phyloP scores from a whole-genome alignment of 2,797 vertebrate species.

The Syncerus caffer region DNA sequence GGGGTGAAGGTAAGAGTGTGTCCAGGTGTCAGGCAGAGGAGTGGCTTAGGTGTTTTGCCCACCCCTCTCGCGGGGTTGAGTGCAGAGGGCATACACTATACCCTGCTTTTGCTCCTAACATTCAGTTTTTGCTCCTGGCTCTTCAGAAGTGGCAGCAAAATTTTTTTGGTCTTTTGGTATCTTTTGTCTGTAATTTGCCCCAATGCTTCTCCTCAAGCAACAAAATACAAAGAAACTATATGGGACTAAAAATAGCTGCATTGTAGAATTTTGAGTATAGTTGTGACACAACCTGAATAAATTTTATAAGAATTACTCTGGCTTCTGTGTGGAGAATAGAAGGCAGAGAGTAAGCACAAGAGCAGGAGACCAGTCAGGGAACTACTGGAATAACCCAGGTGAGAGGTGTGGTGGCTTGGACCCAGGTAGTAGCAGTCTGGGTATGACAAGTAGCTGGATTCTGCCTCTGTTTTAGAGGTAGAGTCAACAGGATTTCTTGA shows the following conservation, averaged over 20 bases:
- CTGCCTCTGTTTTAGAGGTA: background rate
- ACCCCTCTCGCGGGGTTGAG: background rate
- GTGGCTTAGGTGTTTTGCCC: background rate
- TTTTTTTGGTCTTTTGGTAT: background rate
- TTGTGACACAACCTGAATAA: background rate
- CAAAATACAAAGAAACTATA: background rate
- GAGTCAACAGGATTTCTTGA: background rate
- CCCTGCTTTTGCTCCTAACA: background rate
- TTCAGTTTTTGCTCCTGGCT: background rate
- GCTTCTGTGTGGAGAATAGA: background rate
- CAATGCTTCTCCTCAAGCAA: background rate
- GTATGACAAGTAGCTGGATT: background rate
- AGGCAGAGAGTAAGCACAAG: background rate
- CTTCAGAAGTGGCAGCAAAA: background rate
- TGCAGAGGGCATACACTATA: background rate
- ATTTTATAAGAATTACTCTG: background rate
- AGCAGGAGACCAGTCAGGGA: background rate
- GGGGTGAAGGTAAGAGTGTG: background rate
- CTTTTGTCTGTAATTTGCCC: background rate
- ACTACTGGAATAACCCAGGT: background rate
- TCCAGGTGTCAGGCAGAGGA: background rate
- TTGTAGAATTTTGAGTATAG: background rate
- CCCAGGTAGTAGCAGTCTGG: background rate
- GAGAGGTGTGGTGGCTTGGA: background rate
- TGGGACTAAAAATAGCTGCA: background rate